These are phyloP conservation scores for Melanchra persicariae DNA, from an alignment of 2,888 invertebrate species.

Conservation along the genomic window DNA sequence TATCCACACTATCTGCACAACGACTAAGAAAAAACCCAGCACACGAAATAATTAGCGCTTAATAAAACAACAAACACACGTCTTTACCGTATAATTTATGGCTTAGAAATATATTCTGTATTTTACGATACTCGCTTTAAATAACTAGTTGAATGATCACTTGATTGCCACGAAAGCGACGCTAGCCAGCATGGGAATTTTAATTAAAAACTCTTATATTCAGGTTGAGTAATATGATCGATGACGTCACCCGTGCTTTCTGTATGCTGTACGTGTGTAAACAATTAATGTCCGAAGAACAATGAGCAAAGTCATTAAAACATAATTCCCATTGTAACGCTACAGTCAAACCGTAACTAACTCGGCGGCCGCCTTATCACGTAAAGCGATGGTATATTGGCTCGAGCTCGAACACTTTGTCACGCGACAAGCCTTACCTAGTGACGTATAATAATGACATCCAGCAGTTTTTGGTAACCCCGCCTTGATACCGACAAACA, in stretches of 20 bases:
- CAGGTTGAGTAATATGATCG: conserved; percentile 55
- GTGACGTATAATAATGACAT: conserved; percentile 62
- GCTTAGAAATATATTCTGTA: conserved; percentile 24
- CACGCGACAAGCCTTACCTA: conserved; percentile 72
- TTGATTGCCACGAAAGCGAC: conserved; percentile 34
- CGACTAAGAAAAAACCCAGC: conserved; percentile 22
- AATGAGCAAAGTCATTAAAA: conserved; percentile 75
- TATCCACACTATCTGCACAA: neutral
- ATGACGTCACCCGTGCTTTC: conserved; percentile 61
- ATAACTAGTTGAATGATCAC: conserved; percentile 51
- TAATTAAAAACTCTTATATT: conserved; percentile 59
- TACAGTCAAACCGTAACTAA: conserved; percentile 68
- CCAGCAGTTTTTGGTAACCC: conserved; percentile 47
- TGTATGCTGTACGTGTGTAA: conserved; percentile 72
- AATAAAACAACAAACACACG: conserved; percentile 36
- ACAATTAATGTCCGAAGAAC: conserved; percentile 75
- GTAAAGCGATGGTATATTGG: conserved; percentile 75
- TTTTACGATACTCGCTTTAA: conserved; percentile 43
- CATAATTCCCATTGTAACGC: conserved; percentile 76
- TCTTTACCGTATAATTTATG: conserved; percentile 26
- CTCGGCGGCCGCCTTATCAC: conserved; percentile 70
- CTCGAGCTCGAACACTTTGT: conserved; percentile 69
- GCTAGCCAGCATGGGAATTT: conserved; percentile 32
- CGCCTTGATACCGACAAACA: conserved; percentile 38
- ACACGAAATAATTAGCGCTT: conserved; percentile 18